Evolutionary conservation across 2,888 invertebrate genomes (phyloP), one percentile per base, ranked within the genome.

Genomic region (Holacanthella duospinosa): DNA sequence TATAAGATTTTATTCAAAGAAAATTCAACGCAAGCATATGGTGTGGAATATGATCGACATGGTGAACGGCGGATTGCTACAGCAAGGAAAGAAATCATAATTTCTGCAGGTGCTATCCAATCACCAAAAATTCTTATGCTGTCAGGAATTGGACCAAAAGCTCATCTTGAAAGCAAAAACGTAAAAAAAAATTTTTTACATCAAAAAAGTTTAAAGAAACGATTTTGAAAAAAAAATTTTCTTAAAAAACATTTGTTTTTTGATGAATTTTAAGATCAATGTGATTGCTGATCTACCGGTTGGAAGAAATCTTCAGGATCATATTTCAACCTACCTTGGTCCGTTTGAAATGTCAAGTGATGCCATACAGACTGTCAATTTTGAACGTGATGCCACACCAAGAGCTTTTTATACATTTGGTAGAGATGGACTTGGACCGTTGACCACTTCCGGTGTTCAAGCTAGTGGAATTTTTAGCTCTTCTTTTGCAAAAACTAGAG

Each of bases 41-140:
- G 69, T n/a, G 72, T 72, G 2, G 70, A 72, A 54, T 68, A 65
- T 36, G 60, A 67, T 12, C 59, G 71, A 26, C 68, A 71, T 57
- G 71, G 71, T 27, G 63, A 59, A 27, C 65, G 53, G 21, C 63
- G 60, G 59, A 43, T 43, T 2, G 71, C 71, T 1, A 62, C 63
- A 60, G 69, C 70, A 21, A 60, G 19, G 29, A 68, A 68, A 55
- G 71, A 71, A 65, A 63, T 71, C 12, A 68, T 71, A 43, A 4
- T 71, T 16, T 67, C 68, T 2, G 67, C 68, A 25, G 71, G 71
- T 4, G 54, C 61, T 4, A 59, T 71, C 29, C 60, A 66, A 16
- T 67, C 71, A 0, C 62, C 68, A 0, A 69, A 69, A 62, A 36
- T 70, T 19, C 63, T 70, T 0, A 65, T 70, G 67, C 29, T 66